Evolutionary conservation across 2,888 invertebrate species (phyloP), one percentile per base, ranked within the genome.

Genomic region (Eupsilia transversa): DNA sequence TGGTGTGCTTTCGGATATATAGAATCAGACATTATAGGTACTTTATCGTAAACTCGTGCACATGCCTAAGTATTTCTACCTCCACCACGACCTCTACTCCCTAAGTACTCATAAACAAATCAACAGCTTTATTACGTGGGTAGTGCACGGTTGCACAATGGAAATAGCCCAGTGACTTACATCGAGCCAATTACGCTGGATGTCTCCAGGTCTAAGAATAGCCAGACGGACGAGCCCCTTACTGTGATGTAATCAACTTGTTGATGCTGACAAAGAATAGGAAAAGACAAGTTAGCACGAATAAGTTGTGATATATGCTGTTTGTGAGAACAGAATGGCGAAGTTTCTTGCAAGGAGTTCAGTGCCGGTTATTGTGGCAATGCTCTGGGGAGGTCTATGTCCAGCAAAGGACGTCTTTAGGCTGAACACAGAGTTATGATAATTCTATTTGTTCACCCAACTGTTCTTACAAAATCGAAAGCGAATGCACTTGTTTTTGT

Each of bases 151-250:
- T 84, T 76, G 56, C 81, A 54, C 69, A 85, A 85, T 90, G 84
- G 78, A 89, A 87, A 89, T 89, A 89, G 86, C 82, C 87, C 79
- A 83, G 77, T 77, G 77, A 74, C 85, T 82, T 88, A 88, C 86
- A 88, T 87, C 68, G 76, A 65, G 76, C 78, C 90, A 87, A 91
- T 91, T 89, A 89, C 88, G 80, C 79, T 85, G 61, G 84, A 86
- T 88, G 87, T 83, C 85, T 81, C 82, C 80, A 74, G 72, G 46
- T 77, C 91, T 89, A 90, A 87, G 79, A 88, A 92, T 92, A 91
- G 89, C 56, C 61, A 69, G 84, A 71, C 78, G 72, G 90, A 66
- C 91, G 89, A 91, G 92, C 91, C 92, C 91, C 91, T 86, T 80
- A 77, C 61, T 74, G 75, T 76, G 77, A 72, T 81, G 69, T 74